These are phyloP conservation scores for Propsilocerus akamusi DNA, from an alignment of 1,140 invertebrate genomes.

Conservation along the genomic window DNA sequence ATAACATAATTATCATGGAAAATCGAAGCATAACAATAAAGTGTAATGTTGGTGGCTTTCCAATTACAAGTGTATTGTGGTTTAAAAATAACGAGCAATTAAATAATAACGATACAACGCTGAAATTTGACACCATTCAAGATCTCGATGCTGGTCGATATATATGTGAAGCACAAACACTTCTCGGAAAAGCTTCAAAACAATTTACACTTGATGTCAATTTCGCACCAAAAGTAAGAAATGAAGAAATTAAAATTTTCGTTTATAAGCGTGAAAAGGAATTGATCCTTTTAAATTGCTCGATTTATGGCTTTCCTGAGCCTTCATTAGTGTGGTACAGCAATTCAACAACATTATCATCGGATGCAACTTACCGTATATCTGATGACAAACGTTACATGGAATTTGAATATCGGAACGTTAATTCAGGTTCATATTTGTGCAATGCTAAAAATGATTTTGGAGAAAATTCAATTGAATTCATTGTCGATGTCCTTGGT, in stretches of 20 bases:
- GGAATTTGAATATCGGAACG: not conserved
- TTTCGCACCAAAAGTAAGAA: not conserved
- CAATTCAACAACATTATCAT: not conserved
- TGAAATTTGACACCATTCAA: not conserved
- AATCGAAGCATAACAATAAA: not conserved
- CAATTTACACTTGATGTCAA: not conserved
- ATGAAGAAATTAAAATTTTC: not conserved
- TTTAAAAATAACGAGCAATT: not conserved
- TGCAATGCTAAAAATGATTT: not conserved
- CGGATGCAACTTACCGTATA: not conserved
- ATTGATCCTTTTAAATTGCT: not conserved
- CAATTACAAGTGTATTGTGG: not conserved
- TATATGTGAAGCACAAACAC: not conserved
- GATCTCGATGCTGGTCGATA: not conserved
- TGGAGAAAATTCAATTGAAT: not conserved
- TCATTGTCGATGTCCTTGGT: not conserved
- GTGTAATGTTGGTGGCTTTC: not conserved
- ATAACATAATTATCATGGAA: not conserved
- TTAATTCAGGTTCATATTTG: not conserved
- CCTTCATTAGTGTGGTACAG: not conserved
- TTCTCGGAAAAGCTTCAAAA: not conserved
- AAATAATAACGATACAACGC: not conserved
- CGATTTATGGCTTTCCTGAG: not conserved
- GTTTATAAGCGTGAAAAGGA: not conserved
- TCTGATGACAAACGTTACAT: not conserved